Percentiles rank a stretch among this genome's conserved stretches.
These are phyloP conservation scores for Tinamus guttatus DNA, from an alignment of 2,113 vertebrate species.

Conservation along the genomic window DNA sequence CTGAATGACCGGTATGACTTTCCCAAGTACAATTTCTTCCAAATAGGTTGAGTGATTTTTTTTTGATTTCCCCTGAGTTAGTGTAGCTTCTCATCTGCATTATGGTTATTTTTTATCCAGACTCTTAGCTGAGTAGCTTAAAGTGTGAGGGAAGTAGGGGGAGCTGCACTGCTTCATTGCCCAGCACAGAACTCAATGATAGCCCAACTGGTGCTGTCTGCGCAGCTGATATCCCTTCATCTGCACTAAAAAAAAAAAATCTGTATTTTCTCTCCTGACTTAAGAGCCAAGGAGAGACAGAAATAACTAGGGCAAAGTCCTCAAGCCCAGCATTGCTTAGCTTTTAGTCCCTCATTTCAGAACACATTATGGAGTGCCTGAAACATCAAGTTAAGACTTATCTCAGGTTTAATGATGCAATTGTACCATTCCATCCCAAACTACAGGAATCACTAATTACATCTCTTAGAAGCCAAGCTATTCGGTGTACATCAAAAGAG, in stretches of 20 bases:
- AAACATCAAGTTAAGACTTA: not conserved
- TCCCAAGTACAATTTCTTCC: not conserved
- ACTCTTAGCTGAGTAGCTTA: not conserved
- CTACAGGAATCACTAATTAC: slow-evolving; percentile 54
- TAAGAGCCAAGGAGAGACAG: not conserved
- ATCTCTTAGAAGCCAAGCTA: slow-evolving; percentile 39
- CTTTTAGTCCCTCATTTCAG: slow-evolving; percentile 1
- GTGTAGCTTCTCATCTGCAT: not conserved
- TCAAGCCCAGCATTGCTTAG: not conserved
- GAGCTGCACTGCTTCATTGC: not conserved
- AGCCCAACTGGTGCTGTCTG: not conserved
- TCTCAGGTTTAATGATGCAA: slow-evolving; percentile 27
- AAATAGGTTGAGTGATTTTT: not conserved
- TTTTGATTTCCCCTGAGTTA: not conserved
- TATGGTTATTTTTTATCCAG: not conserved
- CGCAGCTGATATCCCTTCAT: not conserved
- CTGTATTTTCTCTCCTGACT: not conserved
- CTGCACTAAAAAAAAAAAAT: not conserved
- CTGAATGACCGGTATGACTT: not conserved
- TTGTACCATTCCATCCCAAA: not conserved
- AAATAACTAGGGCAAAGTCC: slow-evolving; percentile 25
- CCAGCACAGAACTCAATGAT: not conserved
- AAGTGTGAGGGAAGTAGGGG: not conserved
- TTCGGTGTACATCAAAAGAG: slow-evolving; percentile 39
- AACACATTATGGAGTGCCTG: not conserved